Conservation (phyloP, 1,140 invertebrate species). For the Trichonephila clavata region DNA sequence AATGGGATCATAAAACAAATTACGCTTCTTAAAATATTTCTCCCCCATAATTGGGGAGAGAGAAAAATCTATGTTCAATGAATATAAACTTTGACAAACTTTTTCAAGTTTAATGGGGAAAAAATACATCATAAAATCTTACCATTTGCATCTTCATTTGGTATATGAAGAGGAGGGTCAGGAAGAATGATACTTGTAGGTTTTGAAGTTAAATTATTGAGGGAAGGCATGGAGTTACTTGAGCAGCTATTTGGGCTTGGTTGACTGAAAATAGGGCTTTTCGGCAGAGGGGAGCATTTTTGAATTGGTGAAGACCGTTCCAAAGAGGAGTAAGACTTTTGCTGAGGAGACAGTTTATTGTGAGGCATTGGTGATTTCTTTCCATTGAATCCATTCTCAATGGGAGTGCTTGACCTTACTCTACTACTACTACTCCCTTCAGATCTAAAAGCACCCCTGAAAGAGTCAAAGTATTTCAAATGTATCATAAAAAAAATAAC, state of each 20-base stretch:
- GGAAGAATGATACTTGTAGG: slow-evolving; percentile 16
- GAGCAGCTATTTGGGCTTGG: slow-evolving; percentile 62
- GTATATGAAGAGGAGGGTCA: neutral
- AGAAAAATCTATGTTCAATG: too few relatives aligned
- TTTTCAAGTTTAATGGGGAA: neutral
- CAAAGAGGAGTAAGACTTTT: slow-evolving; percentile 68
- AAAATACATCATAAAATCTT: slow-evolving; percentile 7
- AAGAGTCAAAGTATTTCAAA: neutral
- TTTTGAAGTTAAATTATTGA: slow-evolving; percentile 10
- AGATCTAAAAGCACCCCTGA: slow-evolving; percentile 72
- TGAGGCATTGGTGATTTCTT: slow-evolving; percentile 82
- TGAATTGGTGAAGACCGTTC: slow-evolving; percentile 75
- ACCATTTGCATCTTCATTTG: slow-evolving; percentile 35
- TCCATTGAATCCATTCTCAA: slow-evolving; percentile 81
- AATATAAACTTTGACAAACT: too few relatives aligned
- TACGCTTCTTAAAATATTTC: too few relatives aligned
- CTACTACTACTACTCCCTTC: slow-evolving; percentile 76
- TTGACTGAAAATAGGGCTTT: slow-evolving; percentile 48
- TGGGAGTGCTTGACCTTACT: slow-evolving; percentile 75
- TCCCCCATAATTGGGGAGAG: too few relatives aligned
- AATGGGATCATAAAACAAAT: too few relatives aligned
- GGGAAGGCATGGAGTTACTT: slow-evolving; percentile 76
- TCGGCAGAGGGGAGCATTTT: slow-evolving; percentile 69
- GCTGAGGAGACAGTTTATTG: slow-evolving; percentile 79
- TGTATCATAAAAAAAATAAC: too few relatives aligned